A percentile compares a stretch with the other conserved stretches of the same genome.
phyloP scores from a whole-genome alignment of 2,113 vertebrate species.

The Brachirus orientalis region DNA sequence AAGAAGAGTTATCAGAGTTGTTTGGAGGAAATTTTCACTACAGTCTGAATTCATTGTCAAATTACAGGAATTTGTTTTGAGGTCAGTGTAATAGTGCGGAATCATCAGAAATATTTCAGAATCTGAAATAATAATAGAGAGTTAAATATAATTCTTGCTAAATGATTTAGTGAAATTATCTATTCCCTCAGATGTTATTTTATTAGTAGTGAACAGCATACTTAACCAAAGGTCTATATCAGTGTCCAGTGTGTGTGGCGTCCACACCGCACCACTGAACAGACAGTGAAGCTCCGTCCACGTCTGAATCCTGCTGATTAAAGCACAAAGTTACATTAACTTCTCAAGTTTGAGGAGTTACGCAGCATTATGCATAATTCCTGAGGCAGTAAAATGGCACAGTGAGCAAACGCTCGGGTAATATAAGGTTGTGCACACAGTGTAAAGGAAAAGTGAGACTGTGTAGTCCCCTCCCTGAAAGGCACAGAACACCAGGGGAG shows the following conservation, averaged over 20 bases:
- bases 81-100: too few species aligned
- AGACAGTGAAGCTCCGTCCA: constrained; percentile 9
- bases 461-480: constrained; percentile 45
- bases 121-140: not conserved
- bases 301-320: constrained; percentile 31
- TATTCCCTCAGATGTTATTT: constrained; percentile 11
- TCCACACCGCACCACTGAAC: too few species aligned
- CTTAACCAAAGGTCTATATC: not conserved
- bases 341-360: constrained; percentile 27
- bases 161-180: constrained; percentile 25
- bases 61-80: not conserved
- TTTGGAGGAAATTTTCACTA: too few species aligned
- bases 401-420: constrained; percentile 35
- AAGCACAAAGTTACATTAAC: constrained; percentile 44
- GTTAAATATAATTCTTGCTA: not conserved
- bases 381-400: constrained; percentile 46
- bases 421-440: constrained; percentile 36
- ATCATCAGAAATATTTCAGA: too few species aligned
- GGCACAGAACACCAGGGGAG: constrained; percentile 42
- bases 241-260: not conserved
- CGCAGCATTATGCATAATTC: constrained; percentile 41
- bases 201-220: not conserved
- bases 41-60: constrained; percentile 1
- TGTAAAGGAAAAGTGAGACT: constrained; percentile 44
- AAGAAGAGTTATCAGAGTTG: not conserved